Percentiles rank a stretch among this genome's conserved stretches.
phyloP scores from a whole-genome alignment of 2,113 vertebrate genomes.

The Pomatostomus ruficeps region DNA sequence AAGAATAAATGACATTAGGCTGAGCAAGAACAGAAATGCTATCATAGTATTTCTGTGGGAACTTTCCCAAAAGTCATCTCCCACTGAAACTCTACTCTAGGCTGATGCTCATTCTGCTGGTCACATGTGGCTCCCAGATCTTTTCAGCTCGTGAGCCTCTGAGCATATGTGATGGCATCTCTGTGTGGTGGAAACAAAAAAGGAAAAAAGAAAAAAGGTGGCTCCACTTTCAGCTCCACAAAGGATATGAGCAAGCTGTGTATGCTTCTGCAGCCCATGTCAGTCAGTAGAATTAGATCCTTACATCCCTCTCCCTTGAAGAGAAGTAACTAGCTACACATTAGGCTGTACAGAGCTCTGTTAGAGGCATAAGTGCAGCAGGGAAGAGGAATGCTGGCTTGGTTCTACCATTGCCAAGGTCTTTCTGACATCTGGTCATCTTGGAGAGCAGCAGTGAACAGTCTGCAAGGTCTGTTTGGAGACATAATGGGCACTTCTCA shows the following conservation, averaged over 20 bases:
- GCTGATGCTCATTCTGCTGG: not conserved
- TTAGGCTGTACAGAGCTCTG: not conserved
- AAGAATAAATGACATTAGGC: not conserved
- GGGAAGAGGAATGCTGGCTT: not conserved
- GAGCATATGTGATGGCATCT: conserved; percentile 60
- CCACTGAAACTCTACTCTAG: conserved; percentile 10
- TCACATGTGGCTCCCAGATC: conserved; percentile 70
- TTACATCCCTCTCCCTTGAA: conserved; percentile 41
- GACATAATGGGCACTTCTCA: not conserved
- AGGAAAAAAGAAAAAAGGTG: not conserved
- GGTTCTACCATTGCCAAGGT: not conserved
- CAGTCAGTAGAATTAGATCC: conserved; percentile 69
- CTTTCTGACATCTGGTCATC: not conserved
- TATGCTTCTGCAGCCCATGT: conserved; percentile 39
- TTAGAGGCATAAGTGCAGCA: not conserved
- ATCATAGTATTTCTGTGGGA: not conserved
- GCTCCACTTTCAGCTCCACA: conserved; percentile 28
- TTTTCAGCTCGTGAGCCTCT: conserved; percentile 30
- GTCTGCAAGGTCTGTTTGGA: not conserved
- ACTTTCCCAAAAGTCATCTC: conserved; percentile 26
- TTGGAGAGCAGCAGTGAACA: not conserved
- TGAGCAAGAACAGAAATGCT: not conserved
- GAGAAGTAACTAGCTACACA: conserved; percentile 24
- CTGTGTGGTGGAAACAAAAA: not conserved
- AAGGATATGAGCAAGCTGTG: conserved; percentile 61